Percentiles rank a stretch among this genome's conserved stretches.
Evolutionary conservation across 2,797 vertebrate genomes (phyloP).

Genomic region (Spheniscus humboldti): DNA sequence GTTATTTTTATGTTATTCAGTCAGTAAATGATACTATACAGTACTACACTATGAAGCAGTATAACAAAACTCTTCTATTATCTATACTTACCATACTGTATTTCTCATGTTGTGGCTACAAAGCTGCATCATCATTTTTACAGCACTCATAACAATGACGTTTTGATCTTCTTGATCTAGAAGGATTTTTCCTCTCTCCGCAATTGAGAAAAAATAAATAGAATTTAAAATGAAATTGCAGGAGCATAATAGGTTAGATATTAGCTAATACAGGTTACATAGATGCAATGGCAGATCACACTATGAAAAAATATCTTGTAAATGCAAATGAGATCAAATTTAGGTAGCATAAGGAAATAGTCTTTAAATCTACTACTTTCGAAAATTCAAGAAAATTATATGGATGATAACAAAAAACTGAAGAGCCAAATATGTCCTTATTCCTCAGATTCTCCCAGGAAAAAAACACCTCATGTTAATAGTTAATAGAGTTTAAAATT

Average conservation of each 20-base stretch:
- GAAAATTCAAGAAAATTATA: not conserved
- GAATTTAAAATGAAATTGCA: not conserved
- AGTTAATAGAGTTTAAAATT: not conserved
- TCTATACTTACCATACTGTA: constrained; percentile 44
- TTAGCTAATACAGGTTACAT: not conserved
- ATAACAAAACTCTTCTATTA: not conserved
- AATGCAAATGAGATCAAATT: not conserved
- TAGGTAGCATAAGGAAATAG: not conserved
- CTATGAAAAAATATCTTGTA: not conserved
- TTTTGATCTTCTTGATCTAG: not conserved
- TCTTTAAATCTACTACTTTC: not conserved
- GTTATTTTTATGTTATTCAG: not conserved
- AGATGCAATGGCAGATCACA: not conserved
- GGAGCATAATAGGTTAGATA: not conserved
- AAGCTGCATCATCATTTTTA: not conserved
- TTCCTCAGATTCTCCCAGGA: not conserved
- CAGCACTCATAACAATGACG: not conserved
- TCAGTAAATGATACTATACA: not conserved
- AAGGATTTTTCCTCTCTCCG: not conserved
- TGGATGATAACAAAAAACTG: not conserved
- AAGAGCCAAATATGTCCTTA: not conserved
- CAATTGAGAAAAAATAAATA: constrained; percentile 19
- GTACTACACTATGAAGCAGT: not conserved
- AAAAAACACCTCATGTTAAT: not conserved
- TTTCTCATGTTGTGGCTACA: not conserved